Base-by-base conservation (phyloP, 2,797 vertebrate species). In the Heteromormyrus szaboi region DNA sequence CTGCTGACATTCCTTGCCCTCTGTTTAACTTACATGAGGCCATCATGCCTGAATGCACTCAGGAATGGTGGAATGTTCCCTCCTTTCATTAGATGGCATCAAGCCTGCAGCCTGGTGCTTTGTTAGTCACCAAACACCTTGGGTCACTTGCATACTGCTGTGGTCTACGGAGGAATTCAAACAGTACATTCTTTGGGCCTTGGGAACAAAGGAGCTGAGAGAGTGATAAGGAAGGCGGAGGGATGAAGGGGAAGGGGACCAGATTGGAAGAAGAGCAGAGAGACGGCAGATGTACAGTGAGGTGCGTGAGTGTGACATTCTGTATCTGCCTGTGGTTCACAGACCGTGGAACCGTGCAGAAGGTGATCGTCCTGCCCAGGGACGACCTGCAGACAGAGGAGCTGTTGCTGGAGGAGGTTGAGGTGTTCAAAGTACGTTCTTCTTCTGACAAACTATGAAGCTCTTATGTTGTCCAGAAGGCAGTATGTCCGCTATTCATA, bases 321-420 rank as follows among this genome's bases (percentile, higher is more conserved):
- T 59, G 56, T 59, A 5, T 89, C 76, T 46, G 79, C 33, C 29
- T 37, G 4, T 89, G 37, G 51, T 89, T 79, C 88, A 88, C 94
- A 99, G 99, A 99, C 95, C 95, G 95, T 25, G 99, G 99, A 19
- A 98, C 98, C 0, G 97, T 99, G 79, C 98, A 99, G 95, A 99
- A 99, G 93, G 98, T 99, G 89, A 99, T 99, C 0, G 98, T 99
- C 79, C 94, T 99, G 50, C 99, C 98, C 33, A 97, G 97, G 94
- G 98, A 99, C 2, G 98, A 99, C 94, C 94, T 98, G 93, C 98
- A 98, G 92, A 98, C 97, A 0, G 98, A 99, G 91, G 99, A 99
- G 91, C 96, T 99, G 90, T 98, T 99, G 91, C 93, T 99, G 81
- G 99, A 99, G 92, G 98, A 99, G 89, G 98, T 99, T 2, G 98